phyloP scores from a whole-genome alignment of 1,140 invertebrate species.

The Drosophila lini region DNA sequence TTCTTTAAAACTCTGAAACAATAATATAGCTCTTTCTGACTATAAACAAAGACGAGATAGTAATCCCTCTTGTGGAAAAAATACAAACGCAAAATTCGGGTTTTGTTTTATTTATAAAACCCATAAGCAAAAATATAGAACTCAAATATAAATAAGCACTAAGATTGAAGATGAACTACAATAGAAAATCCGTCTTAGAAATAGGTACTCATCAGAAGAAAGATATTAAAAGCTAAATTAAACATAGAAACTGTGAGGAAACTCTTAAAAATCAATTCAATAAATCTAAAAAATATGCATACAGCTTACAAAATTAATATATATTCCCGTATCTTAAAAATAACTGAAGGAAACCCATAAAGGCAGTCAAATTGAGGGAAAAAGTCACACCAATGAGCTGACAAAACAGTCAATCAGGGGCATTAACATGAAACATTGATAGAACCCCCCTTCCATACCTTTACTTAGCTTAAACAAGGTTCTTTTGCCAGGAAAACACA shows the following conservation, averaged over 20 bases:
- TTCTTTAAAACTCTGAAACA: not conserved
- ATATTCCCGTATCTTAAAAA: too few relatives aligned
- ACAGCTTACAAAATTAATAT: not conserved
- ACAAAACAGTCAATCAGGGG: constrained; percentile 43
- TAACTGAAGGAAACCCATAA: not conserved
- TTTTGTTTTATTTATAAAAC: constrained; percentile 12
- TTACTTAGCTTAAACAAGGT: constrained; percentile 24
- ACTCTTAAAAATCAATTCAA: not conserved
- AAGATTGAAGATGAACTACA: not conserved
- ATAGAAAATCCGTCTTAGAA: not conserved
- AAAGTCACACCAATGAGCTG: constrained; percentile 17
- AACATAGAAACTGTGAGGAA: not conserved
- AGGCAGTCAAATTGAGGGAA: constrained; percentile 6
- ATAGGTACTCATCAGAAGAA: not conserved
- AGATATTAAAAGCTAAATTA: constrained; percentile 3
- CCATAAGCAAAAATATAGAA: not conserved
- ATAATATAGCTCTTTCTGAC: not conserved
- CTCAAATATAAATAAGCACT: constrained; percentile 15
- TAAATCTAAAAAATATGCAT: too few relatives aligned
- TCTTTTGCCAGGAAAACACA: constrained; percentile 9
- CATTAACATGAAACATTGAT: constrained; percentile 49
- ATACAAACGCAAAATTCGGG: not conserved
- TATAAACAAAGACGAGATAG: constrained; percentile 2
- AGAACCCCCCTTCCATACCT: not conserved
- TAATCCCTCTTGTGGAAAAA: constrained; percentile 1